Percentiles rank a stretch among this genome's conserved stretches.
phyloP scores from a whole-genome alignment of 2,797 vertebrate species.

The Brachymystax lenok region DNA sequence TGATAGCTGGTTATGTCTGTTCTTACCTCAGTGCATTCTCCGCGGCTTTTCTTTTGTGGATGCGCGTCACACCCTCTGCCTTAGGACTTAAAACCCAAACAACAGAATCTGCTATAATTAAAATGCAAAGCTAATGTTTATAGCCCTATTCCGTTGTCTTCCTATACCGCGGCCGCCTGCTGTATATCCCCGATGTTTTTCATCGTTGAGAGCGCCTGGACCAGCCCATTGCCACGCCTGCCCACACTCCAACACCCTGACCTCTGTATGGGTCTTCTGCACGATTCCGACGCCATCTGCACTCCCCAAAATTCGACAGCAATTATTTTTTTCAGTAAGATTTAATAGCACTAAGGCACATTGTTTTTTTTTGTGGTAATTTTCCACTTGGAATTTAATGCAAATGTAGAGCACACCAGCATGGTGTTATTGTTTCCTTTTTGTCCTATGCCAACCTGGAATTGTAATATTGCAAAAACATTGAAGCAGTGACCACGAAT shows the following conservation, averaged over 20 bases:
- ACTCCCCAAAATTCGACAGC: not conserved
- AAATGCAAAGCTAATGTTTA: not conserved
- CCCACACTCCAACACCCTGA: constrained; percentile 30
- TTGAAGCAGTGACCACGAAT: not conserved
- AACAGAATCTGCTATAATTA: constrained; percentile 11
- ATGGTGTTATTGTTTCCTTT: not conserved
- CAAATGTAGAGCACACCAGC: not conserved
- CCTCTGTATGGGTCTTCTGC: not conserved
- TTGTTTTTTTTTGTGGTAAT: too few relatives aligned
- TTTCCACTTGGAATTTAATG: not conserved
- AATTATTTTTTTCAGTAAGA: not conserved
- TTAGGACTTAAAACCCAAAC: constrained; percentile 14
- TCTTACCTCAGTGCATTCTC: constrained; percentile 75
- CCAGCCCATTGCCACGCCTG: constrained; percentile 75
- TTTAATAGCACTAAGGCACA: not conserved
- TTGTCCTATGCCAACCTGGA: constrained; percentile 14
- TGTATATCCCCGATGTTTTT: constrained; percentile 50
- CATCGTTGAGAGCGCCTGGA: constrained; percentile 56
- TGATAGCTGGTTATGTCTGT: too few relatives aligned
- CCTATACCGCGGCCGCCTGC: constrained; percentile 30
- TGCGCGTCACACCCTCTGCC: constrained; percentile 56
- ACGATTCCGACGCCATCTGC: not conserved
- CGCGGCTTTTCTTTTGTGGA: constrained; percentile 49
- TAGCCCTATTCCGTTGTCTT: constrained; percentile 22
- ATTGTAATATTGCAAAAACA: constrained; percentile 9